phyloP scores from a whole-genome alignment of 2,888 invertebrate genomes.

The Torymus auratus region DNA sequence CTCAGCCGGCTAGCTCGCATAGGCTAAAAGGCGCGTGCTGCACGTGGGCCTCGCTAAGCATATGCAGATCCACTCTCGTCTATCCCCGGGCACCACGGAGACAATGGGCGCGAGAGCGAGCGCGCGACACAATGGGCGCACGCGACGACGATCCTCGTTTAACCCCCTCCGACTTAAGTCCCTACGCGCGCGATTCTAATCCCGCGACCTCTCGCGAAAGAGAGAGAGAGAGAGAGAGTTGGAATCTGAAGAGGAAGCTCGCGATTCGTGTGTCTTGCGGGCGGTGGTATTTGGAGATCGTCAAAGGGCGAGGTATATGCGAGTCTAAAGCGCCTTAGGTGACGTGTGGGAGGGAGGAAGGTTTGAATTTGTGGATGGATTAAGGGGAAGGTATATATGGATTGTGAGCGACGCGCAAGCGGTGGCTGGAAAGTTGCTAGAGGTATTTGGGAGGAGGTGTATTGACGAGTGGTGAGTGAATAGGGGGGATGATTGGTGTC shows the following conservation, averaged over 20 bases:
- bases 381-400: no score
- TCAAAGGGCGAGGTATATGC: constrained; percentile 8
- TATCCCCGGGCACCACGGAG: constrained; percentile 63
- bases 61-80: constrained; percentile 75
- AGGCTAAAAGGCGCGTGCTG: no score
- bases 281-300: neutral
- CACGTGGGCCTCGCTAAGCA: constrained; percentile 69
- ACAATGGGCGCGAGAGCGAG: constrained; percentile 71
- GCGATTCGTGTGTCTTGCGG: no score
- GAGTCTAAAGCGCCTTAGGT: constrained; percentile 3
- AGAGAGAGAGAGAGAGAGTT: constrained; percentile 5
- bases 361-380: no score
- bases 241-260: constrained; percentile 12
- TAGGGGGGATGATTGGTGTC: no score
- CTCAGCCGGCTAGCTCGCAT: no score
- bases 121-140: constrained; percentile 69
- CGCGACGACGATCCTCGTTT: constrained; percentile 74
- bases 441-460: no score
- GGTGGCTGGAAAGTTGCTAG: no score
- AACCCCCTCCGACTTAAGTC: constrained; percentile 76
- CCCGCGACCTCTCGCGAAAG: constrained; percentile 63
- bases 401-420: no score
- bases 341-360: neutral
- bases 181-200: constrained; percentile 72
- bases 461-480: no score